Base-by-base conservation (phyloP, 2,113 vertebrate genomes). In the Misgurnus mizolepis region DNA sequence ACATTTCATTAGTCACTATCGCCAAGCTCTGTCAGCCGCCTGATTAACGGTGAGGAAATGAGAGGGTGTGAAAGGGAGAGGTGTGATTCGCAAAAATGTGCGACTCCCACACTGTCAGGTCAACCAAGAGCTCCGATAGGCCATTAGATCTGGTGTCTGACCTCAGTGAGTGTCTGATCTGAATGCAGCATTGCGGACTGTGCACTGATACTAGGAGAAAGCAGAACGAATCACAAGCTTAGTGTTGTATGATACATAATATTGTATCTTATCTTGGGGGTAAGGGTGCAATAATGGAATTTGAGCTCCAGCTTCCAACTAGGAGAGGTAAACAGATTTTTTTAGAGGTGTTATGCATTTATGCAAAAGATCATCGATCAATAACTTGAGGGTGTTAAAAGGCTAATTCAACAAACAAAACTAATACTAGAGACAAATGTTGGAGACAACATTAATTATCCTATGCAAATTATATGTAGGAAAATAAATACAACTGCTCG, bases 1-100 rank as follows among this genome's bases (percentile, higher is more conserved):
- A 85, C 83, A 85, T 85, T 60, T 71, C 67, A 82, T 85, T 80
- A 80, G 83, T 80, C 41, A 34, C 66, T 82, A 73, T 72, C 65
- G 39, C 22, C 70, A 47, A 79, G 83, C 66, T 71, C 71, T 71
- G 76, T 79, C 80, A 72, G 43, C 40, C 41, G 15, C 56, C 73
- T 79, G 75, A 84, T 81, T 84, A 84, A 70, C 73, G 68, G 7
- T 1, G 70, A 65, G 65, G 34, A 56, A 82, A 71, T 67, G 65
- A 82, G 60, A 41, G 61, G 10, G 40, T 18, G 75, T 71, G 55
- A 79, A 53, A 76, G 41, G 43, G 8, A 68, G 60, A 82, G 76
- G 80, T 85, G 80, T 79, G 80, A 79, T 71, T 85, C 56, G 68
- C 56, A 76, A 58, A 56, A 76, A 72, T 45, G 69, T 66, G 50